Conservation (phyloP, 2,113 vertebrate genomes). For the Triplophysa dalaica region DNA sequence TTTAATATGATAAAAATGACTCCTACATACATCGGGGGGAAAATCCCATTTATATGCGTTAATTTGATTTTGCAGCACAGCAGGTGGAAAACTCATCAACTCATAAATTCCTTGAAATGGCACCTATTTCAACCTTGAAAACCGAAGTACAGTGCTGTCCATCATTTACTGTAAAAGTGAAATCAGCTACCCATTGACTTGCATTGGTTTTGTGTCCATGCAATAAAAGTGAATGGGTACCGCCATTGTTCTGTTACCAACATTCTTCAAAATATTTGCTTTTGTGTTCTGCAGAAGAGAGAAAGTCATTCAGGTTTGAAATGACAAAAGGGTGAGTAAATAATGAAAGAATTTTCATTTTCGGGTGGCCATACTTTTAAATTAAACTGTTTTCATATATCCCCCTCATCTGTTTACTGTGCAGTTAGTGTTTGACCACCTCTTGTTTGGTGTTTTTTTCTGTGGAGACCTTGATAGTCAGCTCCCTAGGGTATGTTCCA, state of each 20-base stretch:
- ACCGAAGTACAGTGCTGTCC: background rate
- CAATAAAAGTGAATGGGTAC: too few species aligned
- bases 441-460: background rate
- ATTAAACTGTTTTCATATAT: background rate
- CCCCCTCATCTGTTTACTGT: background rate
- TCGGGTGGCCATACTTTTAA: background rate
- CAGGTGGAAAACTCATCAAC: background rate
- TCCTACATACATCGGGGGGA: background rate
- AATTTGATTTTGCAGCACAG: background rate
- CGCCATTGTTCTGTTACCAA: too few species aligned
- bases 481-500: background rate
- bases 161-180: background rate
- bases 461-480: background rate
- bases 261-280: too few species aligned
- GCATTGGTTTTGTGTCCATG: too few species aligned
- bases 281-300: too few species aligned
- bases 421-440: background rate
- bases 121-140: conserved; percentile 4
- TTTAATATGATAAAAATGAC: background rate
- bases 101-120: background rate
- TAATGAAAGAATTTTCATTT: too few species aligned
- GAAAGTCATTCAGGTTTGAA: too few species aligned
- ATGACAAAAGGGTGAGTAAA: too few species aligned
- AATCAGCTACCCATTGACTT: background rate
- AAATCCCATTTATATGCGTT: background rate